Evolutionary conservation across 1,140 invertebrate genomes (phyloP), one percentile per base, ranked within the genome.

Genomic region (Dysdera silvatica): DNA sequence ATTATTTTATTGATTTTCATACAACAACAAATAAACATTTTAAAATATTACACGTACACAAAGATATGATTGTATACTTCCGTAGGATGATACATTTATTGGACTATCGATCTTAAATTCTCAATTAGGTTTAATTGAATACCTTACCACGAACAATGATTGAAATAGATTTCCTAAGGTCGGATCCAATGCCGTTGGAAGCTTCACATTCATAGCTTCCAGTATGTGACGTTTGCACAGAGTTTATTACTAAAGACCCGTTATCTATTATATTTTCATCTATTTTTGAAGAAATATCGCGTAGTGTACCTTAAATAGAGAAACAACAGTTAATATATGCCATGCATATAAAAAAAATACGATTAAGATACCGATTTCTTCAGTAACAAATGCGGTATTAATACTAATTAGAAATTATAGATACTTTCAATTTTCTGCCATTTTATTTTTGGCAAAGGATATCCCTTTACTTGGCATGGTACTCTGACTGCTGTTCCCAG

Each of bases 121-220:
- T n/a, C n/a, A n/a, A n/a, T n/a, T n/a, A n/a, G n/a, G n/a, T 16
- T n/a, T 16, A 3, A 31, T 0, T 32, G 7, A 18, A 18, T 40
- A 24, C 33, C 62, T 58, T 65, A 68, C 67, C 63, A 28, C 26
- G 35, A 14, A 68, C 67, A 2, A 23, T 40, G 4, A 68, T 18
- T 6, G 24, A 28, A 2, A 64, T 28, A n/a, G 32, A 18, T 56
- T 68, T 58, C 41, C n/a, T 57, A 2, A 66, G 20, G 18, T 87
- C 85, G 29, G 83, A 79, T n/a, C 89, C 90, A 7, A 91, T 87
- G 45, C 90, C 91, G 75, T 95, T 95, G 62, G 85, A 89, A 16
- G 87, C 89, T 68, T 91, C 87, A 74, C 91, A 95, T 2, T 87
- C 89, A 72, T 95, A 95, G 10, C 79, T 79, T 53, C 91, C 91